Evolutionary conservation across 1,140 invertebrate species (phyloP).

Genomic region (Leptinotarsa undecemlineata): DNA sequence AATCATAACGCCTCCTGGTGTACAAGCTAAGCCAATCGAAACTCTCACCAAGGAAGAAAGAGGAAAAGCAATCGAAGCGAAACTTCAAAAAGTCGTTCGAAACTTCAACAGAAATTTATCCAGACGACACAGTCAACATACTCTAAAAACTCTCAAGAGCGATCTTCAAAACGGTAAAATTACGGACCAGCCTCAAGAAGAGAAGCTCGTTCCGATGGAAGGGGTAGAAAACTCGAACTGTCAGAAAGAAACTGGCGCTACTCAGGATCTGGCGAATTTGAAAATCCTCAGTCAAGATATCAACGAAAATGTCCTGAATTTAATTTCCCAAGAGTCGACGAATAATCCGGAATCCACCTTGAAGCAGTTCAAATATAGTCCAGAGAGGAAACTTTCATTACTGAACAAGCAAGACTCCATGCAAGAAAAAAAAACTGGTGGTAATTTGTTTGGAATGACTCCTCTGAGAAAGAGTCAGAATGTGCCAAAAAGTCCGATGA

Average conservation of each 20-base stretch:
- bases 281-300: slow-evolving; percentile 8
- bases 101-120: slow-evolving; percentile 11
- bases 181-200: neutral
- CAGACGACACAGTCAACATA: neutral
- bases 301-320: neutral
- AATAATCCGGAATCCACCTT: neutral
- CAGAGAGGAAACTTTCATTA: neutral
- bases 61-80: slow-evolving; percentile 12
- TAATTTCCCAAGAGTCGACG: neutral
- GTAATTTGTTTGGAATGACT: no score
- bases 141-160: neutral
- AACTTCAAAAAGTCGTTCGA: slow-evolving; percentile 17
- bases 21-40: neutral
- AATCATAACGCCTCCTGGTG: slow-evolving; percentile 3
- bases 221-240: neutral
- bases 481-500: no score
- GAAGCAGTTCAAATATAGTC: slow-evolving; percentile 7
- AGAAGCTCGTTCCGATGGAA: neutral
- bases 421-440: no score
- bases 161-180: neutral
- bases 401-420: no score
- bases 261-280: slow-evolving; percentile 1
- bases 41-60: slow-evolving; percentile 12
- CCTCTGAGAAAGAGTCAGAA: no score
- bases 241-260: slow-evolving; percentile 1